These are phyloP conservation scores for Brachionus calyciflorus DNA, from an alignment of 1,140 invertebrate species.

Conservation along the genomic window DNA sequence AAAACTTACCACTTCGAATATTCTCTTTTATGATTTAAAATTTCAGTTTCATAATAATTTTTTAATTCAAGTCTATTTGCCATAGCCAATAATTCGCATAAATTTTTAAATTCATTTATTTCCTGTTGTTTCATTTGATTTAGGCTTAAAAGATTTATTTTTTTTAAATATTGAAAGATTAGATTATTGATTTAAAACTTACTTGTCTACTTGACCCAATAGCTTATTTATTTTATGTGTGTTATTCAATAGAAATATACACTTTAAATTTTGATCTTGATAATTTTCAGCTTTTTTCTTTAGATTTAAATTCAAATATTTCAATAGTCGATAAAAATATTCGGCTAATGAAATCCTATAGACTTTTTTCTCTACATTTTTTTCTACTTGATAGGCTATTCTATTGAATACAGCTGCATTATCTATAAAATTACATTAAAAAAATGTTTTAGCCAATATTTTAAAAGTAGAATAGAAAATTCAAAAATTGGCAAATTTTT, in stretches of 20 bases:
- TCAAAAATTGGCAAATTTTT: no score
- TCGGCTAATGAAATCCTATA: slow-evolving; percentile 18
- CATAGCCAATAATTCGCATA: not conserved
- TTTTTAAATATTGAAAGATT: not conserved
- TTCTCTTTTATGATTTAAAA: slow-evolving; percentile 36
- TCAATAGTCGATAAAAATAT: slow-evolving; percentile 32
- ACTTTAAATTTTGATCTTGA: slow-evolving; percentile 27
- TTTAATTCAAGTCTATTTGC: slow-evolving; percentile 1
- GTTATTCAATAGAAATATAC: slow-evolving; percentile 27
- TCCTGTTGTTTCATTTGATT: not conserved
- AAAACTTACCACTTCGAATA: slow-evolving; percentile 29
- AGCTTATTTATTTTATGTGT: slow-evolving; percentile 11
- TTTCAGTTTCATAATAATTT: slow-evolving; percentile 31
- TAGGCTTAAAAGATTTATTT: not conserved
- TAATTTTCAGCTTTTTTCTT: slow-evolving; percentile 41
- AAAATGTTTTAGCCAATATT: no score
- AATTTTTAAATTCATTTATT: not conserved
- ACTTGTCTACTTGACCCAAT: not conserved
- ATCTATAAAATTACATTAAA: not conserved
- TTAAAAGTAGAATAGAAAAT: no score
- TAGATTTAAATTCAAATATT: slow-evolving; percentile 39
- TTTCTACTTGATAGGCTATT: slow-evolving; percentile 36
- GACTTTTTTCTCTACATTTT: slow-evolving; percentile 10
- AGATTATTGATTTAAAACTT: not conserved
- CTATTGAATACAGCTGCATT: slow-evolving; percentile 8